A percentile compares a stretch with the other conserved stretches of the same genome.
phyloP scores from a whole-genome alignment of 2,888 invertebrate genomes.

The Pandemis corylana region DNA sequence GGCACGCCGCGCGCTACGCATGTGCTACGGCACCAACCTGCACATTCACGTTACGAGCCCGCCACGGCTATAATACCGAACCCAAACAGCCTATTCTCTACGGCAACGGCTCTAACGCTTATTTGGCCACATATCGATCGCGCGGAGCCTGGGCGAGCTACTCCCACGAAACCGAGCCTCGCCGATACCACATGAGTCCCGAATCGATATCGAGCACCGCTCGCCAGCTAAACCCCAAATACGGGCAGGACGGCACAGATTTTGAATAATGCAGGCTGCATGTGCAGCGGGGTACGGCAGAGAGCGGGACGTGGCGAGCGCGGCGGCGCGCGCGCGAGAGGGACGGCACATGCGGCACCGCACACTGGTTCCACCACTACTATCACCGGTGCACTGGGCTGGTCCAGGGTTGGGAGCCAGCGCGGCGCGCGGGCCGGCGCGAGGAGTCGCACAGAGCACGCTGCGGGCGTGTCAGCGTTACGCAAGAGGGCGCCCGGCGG shows the following conservation, averaged over 20 bases:
- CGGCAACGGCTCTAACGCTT: constrained; percentile 20
- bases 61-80: background rate
- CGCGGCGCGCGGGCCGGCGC: constrained; percentile 43
- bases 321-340: constrained; percentile 59
- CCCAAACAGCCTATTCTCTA: constrained; percentile 15
- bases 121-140: constrained; percentile 36
- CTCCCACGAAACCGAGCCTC: constrained; percentile 1
- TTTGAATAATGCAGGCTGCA: constrained; percentile 71
- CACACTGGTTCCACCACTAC: constrained; percentile 45
- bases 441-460: constrained; percentile 54
- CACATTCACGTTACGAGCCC: constrained; percentile 18
- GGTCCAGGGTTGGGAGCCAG: constrained; percentile 33
- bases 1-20: constrained; percentile 44
- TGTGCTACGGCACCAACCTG: constrained; percentile 34
- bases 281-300: constrained; percentile 67
- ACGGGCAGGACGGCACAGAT: constrained; percentile 52
- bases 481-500: constrained; percentile 60
- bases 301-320: constrained; percentile 60
- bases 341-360: constrained; percentile 69
- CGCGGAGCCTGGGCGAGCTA: constrained; percentile 23
- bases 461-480: constrained; percentile 71
- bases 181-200: constrained; percentile 4
- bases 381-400: constrained; percentile 40
- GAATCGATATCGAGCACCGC: constrained; percentile 19
- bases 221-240: constrained; percentile 8